Evolutionary conservation across 2,888 invertebrate species (phyloP).

Genomic region (Hypercompe scribonia): DNA sequence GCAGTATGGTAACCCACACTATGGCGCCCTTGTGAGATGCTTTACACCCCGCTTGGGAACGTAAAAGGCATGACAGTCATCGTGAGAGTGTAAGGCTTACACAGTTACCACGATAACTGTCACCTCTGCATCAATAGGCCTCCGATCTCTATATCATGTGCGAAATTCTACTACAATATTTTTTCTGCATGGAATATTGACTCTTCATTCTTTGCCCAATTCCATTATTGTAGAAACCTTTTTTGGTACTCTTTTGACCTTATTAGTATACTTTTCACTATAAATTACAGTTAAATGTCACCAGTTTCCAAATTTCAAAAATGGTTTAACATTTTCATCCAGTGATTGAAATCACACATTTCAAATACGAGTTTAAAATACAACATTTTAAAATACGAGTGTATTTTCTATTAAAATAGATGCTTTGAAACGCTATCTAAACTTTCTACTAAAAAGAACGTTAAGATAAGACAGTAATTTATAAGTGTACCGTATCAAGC

Average conservation of each 20-base stretch:
- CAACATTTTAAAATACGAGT: background rate
- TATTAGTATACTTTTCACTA: background rate
- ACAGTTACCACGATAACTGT: too few relatives aligned
- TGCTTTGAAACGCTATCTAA: slow-evolving; percentile 25
- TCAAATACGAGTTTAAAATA: background rate
- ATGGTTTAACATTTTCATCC: background rate
- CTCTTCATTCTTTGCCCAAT: background rate
- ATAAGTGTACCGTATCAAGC: slow-evolving; percentile 44
- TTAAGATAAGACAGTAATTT: slow-evolving; percentile 40
- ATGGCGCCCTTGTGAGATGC: too few relatives aligned
- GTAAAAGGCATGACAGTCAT: too few relatives aligned
- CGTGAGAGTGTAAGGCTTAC: too few relatives aligned
- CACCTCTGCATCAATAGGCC: too few relatives aligned
- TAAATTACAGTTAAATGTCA: background rate
- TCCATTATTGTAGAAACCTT: background rate
- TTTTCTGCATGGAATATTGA: too few relatives aligned
- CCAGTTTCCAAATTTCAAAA: background rate
- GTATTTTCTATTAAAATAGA: slow-evolving; percentile 13
- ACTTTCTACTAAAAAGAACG: slow-evolving; percentile 19
- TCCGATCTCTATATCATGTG: too few relatives aligned
- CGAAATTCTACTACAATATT: too few relatives aligned
- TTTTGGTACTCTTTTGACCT: background rate
- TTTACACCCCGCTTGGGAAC: too few relatives aligned
- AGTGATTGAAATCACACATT: background rate
- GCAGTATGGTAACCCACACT: too few relatives aligned